Base-by-base conservation (phyloP, 2,797 vertebrate genomes). In the Sphaeramia orbicularis region DNA sequence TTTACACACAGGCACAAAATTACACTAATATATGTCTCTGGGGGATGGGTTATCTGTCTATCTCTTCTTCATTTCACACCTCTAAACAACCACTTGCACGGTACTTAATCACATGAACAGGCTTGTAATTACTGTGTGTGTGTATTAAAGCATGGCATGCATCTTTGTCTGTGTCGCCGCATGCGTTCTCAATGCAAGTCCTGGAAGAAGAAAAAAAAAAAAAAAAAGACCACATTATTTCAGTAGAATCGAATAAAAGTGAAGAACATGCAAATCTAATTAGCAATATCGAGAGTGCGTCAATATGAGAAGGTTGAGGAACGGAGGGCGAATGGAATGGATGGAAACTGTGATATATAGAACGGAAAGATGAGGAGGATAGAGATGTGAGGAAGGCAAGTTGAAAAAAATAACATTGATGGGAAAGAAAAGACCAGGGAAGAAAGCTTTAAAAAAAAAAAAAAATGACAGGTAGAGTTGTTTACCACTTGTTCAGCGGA, bases 61-160 rank as follows among this genome's bases (percentile, higher is more conserved):
- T 84, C 70, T 78, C 67, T 14, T 71, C 62, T 55, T 87, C 74
- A 84, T 89, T 87, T 89, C 85, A 89, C 85, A 89, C 84, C 70
- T 83, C 79, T 81, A 81, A 84, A 80, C 80, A 82, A 56, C 71
- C 71, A 44, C 69, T 83, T 65, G 64, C 80, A 81, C 0, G 59
- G 68, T 51, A 59, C 67, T 78, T 85, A 73, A 83, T 71, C 65
- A 36, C 43, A 84, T 40, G 6, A 77, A 69, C 70, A 62, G 73
- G 54, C 64, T 63, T 52, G 63, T 84, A 81, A 80, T 78, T 72
- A 64, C 74, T 18, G 12, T 10, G 21, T 18, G 42, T 40, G 43
- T 47, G 59, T 40, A 42, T 55, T 15, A 15, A 6, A 16, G 10
- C 10, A 1, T 35, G 7, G n/a, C 3, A 4, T 14, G 18, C 14